phyloP scores from a whole-genome alignment of 1,140 invertebrate genomes.

The Oedothorax gibbosus region DNA sequence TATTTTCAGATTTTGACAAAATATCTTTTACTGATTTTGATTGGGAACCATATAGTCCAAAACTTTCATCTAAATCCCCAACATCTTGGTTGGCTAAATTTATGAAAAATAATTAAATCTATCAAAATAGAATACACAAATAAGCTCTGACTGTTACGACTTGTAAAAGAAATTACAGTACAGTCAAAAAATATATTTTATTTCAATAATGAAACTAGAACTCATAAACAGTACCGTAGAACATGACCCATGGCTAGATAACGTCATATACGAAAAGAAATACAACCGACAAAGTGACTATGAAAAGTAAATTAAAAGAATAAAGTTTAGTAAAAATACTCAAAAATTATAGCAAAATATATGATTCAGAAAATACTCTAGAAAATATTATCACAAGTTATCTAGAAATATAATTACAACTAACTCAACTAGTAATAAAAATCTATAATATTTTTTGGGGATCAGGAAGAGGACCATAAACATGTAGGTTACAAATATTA shows the following conservation, averaged over 20 bases:
- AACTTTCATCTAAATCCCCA: conserved; percentile 28
- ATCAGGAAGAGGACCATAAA: too few species aligned
- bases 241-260: neutral
- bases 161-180: too few species aligned
- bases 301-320: neutral
- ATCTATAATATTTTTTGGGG: too few species aligned
- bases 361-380: neutral
- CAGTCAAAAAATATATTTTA: neutral
- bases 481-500: too few species aligned
- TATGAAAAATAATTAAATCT: conserved; percentile 4
- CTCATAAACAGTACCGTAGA: neutral
- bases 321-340: neutral
- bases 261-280: neutral
- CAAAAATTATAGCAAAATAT: neutral
- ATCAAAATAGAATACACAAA: neutral
- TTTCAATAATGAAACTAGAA: neutral
- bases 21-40: conserved; percentile 42
- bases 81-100: conserved; percentile 12
- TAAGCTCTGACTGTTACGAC: too few species aligned
- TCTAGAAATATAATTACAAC: too few species aligned
- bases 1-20: conserved; percentile 2
- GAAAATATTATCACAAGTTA: neutral
- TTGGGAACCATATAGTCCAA: conserved; percentile 31
- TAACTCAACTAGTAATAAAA: too few species aligned
- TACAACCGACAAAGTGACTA: too few species aligned